A percentile compares a stretch with the other conserved stretches of the same genome.
These are phyloP conservation scores for Chamaetylas fuelleborni DNA, from an alignment of 2,113 vertebrate species.

Conservation along the genomic window DNA sequence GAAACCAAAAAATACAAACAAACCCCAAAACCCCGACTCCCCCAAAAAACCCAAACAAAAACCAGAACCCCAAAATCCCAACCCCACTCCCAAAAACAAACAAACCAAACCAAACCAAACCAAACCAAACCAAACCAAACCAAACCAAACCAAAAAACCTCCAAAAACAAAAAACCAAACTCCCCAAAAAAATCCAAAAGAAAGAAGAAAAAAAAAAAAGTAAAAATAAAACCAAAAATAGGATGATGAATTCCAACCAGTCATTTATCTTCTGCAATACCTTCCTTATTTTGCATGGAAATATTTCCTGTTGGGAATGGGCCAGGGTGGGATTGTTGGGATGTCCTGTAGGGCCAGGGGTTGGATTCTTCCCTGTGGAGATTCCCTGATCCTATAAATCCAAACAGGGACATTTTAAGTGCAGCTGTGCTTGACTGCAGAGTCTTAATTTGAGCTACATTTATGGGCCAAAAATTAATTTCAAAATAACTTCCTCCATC, in stretches of 20 bases:
- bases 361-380: background rate
- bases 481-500: background rate
- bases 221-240: accelerated
- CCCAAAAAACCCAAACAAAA: background rate
- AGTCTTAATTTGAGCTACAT: background rate
- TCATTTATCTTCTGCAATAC: background rate
- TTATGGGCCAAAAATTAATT: background rate
- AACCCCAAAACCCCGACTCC: background rate
- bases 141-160: too few species aligned
- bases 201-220: accelerated
- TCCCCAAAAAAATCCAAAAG: background rate
- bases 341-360: background rate
- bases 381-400: background rate
- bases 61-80: background rate
- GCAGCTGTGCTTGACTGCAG: background rate
- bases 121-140: too few species aligned
- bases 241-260: background rate
- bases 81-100: background rate
- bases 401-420: background rate
- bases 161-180: too few species aligned
- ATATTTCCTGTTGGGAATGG: background rate
- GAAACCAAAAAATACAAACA: background rate
- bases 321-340: accelerated
- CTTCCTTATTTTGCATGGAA: background rate
- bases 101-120: too few species aligned